Base-by-base conservation (phyloP, 2,797 vertebrate genomes). In the Sebastes vulpes region DNA sequence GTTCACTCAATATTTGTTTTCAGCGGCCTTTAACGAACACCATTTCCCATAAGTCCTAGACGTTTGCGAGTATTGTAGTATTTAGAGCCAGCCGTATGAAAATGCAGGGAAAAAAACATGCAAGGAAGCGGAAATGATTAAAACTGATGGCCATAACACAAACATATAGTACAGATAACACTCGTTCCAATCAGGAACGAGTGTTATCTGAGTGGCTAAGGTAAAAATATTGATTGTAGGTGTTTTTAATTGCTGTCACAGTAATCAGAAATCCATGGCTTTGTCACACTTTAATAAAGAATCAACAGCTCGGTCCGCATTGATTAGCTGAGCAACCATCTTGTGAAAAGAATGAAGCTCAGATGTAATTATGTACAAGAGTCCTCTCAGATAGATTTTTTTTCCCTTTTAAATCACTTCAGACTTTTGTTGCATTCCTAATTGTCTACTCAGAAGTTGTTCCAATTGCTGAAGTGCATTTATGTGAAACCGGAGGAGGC, bases 371-470 rank as follows among this genome's bases (percentile, higher is more conserved):
- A 89, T 65, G 72, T 66, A 83, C 72, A 79, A 63, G 73, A 81
- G 75, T 72, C 75, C 66, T 83, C 68, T 65, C 46, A 25, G 66
- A 90, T 75, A 60, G 75, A 87, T 35, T 80, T 75, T 75, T 77
- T 75, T 28, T 23, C 14, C 42, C 63, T 54, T 85, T 81, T 82
- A 79, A 87, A 90, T 90, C 76, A 80, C 73, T 72, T 86, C 73
- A 77, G 79, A 83, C 72, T 87, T 87, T 84, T 85, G 84, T 83
- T 91, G 77, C 65, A 75, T 81, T 90, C 76, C 79, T 86, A 86
- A 93, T 93, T 86, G 81, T 88, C 82, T 79, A 83, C 89, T 92
- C 85, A 86, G 74, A 92, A 90, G 82, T 90, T 83, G 82, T 82
- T 87, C 78, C 80, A 82, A 66, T 83, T 75, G 86, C 84, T 82